Evolutionary conservation across 2,113 vertebrate species (phyloP).

Genomic region (Cairina moschata): DNA sequence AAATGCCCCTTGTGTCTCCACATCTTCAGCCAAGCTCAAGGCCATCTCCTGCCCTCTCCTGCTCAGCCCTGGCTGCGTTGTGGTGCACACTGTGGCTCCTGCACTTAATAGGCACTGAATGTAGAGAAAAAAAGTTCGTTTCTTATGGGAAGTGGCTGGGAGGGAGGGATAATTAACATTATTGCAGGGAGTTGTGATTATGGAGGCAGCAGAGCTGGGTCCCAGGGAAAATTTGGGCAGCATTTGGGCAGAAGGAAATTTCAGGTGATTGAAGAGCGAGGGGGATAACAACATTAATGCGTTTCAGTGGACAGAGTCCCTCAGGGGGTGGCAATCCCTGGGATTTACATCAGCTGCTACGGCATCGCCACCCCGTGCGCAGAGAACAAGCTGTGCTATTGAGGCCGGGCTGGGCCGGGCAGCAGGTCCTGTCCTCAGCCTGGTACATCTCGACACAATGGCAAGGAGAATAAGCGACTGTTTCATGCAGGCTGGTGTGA

Average conservation of each 20-base stretch:
- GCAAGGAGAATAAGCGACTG: constrained; percentile 1
- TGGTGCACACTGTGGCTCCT: not conserved
- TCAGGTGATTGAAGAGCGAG: not conserved
- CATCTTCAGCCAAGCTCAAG: not conserved
- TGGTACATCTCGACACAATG: constrained; percentile 18
- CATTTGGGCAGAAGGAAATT: not conserved
- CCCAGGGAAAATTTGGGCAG: not conserved
- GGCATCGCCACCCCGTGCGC: rapidly evolving
- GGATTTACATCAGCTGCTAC: not conserved
- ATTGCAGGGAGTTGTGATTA: not conserved
- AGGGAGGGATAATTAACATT: not conserved
- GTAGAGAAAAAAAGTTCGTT: not conserved
- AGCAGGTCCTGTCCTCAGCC: constrained; percentile 1
- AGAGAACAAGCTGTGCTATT: constrained; percentile 33
- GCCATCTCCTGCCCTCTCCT: not conserved
- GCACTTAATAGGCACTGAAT: not conserved
- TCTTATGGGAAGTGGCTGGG: not conserved
- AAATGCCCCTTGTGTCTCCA: not conserved
- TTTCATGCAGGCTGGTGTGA: constrained; percentile 53
- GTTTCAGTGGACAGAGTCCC: not conserved
- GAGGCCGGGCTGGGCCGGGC: not conserved
- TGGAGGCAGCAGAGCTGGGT: not conserved
- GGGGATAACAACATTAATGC: rapidly evolving
- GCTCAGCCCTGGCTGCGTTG: rapidly evolving
- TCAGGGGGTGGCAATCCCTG: not conserved